phyloP scores from a whole-genome alignment of 2,797 vertebrate species.

The Apogon hyalosoma region DNA sequence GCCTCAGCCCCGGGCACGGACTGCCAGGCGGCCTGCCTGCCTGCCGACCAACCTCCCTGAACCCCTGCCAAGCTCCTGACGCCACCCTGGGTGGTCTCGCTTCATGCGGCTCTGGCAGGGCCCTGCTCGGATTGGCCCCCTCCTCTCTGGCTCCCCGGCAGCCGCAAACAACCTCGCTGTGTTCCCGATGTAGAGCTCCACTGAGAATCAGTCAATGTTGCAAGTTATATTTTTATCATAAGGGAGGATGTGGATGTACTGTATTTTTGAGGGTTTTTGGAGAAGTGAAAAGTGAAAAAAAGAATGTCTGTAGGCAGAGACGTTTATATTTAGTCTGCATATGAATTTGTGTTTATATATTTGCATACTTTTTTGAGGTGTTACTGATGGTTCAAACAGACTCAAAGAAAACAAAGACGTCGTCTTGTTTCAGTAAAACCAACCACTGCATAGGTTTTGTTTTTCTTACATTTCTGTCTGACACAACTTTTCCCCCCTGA shows the following conservation, averaged over 20 bases:
- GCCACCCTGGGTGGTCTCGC: conserved; percentile 85
- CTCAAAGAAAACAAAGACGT: conserved; percentile 35
- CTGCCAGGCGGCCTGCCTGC: conserved; percentile 64
- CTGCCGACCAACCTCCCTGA: conserved; percentile 78
- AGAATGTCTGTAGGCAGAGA: conserved; percentile 60
- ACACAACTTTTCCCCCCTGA: neutral
- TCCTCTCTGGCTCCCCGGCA: conserved; percentile 54
- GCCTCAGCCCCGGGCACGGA: conserved; percentile 70
- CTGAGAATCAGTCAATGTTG: conserved; percentile 73
- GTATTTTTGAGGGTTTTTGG: conserved; percentile 67
- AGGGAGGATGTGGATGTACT: conserved; percentile 73
- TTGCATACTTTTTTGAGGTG: conserved; percentile 43
- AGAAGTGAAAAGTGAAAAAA: conserved; percentile 65
- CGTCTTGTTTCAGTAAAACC: conserved; percentile 26
- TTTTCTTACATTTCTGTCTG: neutral
- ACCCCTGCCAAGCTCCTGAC: conserved; percentile 83
- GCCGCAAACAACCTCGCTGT: conserved; percentile 80
- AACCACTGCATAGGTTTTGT: neutral
- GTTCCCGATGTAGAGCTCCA: conserved; percentile 76
- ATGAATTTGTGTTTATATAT: conserved; percentile 56
- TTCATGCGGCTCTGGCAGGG: conserved; percentile 82
- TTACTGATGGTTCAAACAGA: conserved; percentile 28
- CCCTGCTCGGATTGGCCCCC: conserved; percentile 51
- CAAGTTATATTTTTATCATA: conserved; percentile 77
- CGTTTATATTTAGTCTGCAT: conserved; percentile 65